phyloP scores from a whole-genome alignment of 2,797 vertebrate genomes.

The Gymnothorax reevesii region DNA sequence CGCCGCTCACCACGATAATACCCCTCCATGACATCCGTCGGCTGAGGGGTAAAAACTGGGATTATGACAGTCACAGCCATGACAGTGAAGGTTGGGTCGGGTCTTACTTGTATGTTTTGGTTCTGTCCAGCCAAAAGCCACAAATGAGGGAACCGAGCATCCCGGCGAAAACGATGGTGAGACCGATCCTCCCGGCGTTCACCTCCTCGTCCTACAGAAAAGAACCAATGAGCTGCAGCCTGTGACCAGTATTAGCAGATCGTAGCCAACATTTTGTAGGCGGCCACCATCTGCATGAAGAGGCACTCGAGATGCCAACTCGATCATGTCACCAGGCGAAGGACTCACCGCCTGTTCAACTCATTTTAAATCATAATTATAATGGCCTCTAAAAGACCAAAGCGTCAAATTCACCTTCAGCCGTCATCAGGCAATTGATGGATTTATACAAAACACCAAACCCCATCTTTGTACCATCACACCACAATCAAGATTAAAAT shows the following conservation, averaged over 20 bases:
- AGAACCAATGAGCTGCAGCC: slow-evolving; percentile 12
- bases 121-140: slow-evolving; percentile 93
- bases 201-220: slow-evolving; percentile 84
- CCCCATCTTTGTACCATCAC: too few species aligned
- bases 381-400: too few species aligned
- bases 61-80: neutral
- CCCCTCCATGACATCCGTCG: too few species aligned
- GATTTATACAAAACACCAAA: too few species aligned
- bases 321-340: too few species aligned
- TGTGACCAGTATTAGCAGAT: neutral
- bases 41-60: neutral
- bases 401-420: too few species aligned
- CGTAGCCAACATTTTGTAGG: neutral
- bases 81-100: neutral
- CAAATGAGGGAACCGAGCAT: slow-evolving; percentile 89
- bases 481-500: too few species aligned
- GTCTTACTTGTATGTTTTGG: slow-evolving; percentile 95
- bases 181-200: slow-evolving; percentile 93
- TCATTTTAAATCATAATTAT: too few species aligned
- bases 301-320: neutral
- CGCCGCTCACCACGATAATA: too few species aligned
- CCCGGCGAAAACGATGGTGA: slow-evolving; percentile 88
- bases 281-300: neutral
- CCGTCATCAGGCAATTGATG: too few species aligned
- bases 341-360: too few species aligned